Evolutionary conservation across 2,888 invertebrate genomes (phyloP).

Genomic region (Agrochola lychnidis): DNA sequence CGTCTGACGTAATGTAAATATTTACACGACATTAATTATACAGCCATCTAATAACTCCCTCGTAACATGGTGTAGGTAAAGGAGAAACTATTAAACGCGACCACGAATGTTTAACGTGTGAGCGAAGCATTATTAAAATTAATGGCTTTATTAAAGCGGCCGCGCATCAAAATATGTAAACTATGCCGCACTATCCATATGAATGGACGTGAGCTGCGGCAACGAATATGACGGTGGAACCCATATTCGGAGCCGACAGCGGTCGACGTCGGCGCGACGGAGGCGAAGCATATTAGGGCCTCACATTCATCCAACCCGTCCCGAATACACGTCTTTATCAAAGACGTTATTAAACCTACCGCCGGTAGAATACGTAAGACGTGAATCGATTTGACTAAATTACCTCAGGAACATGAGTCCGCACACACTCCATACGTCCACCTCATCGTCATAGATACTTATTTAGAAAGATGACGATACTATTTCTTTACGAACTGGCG

Average conservation of each 20-base stretch:
- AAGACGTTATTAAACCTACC: slow-evolving; percentile 85
- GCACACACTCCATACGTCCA: slow-evolving; percentile 57
- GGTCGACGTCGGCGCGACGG: slow-evolving; percentile 80
- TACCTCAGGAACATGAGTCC: slow-evolving; percentile 65
- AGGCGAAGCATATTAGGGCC: slow-evolving; percentile 81
- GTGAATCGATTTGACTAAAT: slow-evolving; percentile 81
- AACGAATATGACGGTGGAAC: slow-evolving; percentile 81
- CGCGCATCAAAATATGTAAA: slow-evolving; percentile 84
- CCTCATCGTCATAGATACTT: slow-evolving; percentile 28
- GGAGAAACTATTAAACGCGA: slow-evolving; percentile 70
- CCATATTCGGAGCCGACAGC: slow-evolving; percentile 84
- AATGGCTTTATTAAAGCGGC: slow-evolving; percentile 82
- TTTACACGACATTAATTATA: slow-evolving; percentile 56
- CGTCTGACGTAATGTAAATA: slow-evolving; percentile 38
- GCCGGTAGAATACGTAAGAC: slow-evolving; percentile 78
- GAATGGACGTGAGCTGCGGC: slow-evolving; percentile 80
- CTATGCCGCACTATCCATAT: slow-evolving; percentile 83
- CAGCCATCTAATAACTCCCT: slow-evolving; percentile 61
- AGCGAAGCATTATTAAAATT: slow-evolving; percentile 82
- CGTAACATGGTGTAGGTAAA: slow-evolving; percentile 61
- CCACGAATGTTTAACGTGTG: slow-evolving; percentile 70
- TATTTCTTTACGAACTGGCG: slow-evolving; percentile 45
- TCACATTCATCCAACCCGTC: slow-evolving; percentile 81
- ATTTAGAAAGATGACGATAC: slow-evolving; percentile 43
- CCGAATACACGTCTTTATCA: slow-evolving; percentile 85